phyloP scores from a whole-genome alignment of 2,113 vertebrate species.

The Bucco capensis region DNA sequence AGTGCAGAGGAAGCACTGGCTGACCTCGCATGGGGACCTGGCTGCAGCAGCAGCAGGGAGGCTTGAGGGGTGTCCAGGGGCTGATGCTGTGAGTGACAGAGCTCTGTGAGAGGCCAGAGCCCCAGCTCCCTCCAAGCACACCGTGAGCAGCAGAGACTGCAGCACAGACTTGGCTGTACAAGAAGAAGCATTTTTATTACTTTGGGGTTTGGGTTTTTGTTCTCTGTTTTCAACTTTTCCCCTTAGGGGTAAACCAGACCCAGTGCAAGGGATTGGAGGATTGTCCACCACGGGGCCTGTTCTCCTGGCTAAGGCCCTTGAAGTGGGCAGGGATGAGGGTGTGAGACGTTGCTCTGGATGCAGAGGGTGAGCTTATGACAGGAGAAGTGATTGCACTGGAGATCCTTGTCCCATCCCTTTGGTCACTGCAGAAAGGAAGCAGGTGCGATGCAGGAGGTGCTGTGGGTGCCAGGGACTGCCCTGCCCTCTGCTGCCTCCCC shows the following conservation, averaged over 20 bases:
- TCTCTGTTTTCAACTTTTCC: not conserved
- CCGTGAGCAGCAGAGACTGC: not conserved
- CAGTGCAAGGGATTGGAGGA: not conserved
- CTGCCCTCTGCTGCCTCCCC: not conserved
- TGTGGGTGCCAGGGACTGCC: not conserved
- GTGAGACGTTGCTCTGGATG: not conserved
- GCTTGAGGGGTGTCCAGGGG: accelerated
- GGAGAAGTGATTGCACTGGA: not conserved
- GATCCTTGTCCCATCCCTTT: not conserved
- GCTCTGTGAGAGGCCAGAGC: not conserved
- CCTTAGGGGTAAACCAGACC: conserved; percentile 53
- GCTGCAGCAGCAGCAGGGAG: not conserved
- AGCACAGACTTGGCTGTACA: not conserved
- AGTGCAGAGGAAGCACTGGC: conserved; percentile 64
- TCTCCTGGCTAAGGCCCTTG: not conserved
- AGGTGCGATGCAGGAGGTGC: not conserved
- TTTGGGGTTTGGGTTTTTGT: not conserved
- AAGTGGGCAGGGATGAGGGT: not conserved
- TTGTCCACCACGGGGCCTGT: not conserved
- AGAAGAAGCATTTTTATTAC: not conserved
- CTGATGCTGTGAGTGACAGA: not conserved
- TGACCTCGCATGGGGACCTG: conserved; percentile 25
- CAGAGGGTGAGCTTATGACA: not conserved
- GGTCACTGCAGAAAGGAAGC: not conserved
- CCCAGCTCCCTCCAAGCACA: accelerated